phyloP scores from a whole-genome alignment of 1,140 invertebrate species.

The Geopemphigus sp. region DNA sequence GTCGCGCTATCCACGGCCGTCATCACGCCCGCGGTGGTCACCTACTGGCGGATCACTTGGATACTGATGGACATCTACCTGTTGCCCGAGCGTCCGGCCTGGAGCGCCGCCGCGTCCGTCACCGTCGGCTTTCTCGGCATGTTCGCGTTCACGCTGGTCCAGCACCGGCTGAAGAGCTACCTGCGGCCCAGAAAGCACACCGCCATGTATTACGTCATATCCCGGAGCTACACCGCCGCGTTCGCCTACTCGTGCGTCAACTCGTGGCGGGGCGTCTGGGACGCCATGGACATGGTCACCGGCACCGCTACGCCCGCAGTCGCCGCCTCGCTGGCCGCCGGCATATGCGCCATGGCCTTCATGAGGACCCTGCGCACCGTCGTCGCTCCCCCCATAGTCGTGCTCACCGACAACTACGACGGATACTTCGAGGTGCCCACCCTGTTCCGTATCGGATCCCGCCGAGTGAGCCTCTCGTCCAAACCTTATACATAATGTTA shows the following conservation, averaged over 20 bases:
- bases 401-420: conserved; percentile 68
- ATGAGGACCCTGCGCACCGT: conserved; percentile 73
- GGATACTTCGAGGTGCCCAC: conserved; percentile 80
- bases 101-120: conserved; percentile 67
- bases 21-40: conserved; percentile 74
- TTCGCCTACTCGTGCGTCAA: conserved; percentile 78
- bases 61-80: conserved; percentile 72
- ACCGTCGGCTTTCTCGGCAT: conserved; percentile 67
- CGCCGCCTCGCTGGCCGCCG: conserved; percentile 61
- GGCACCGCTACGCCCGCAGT: conserved; percentile 61
- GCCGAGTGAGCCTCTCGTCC: conserved; percentile 60
- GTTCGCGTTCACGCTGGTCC: conserved; percentile 66
- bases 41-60: conserved; percentile 84
- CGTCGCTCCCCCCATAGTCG: conserved; percentile 74
- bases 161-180: conserved; percentile 62
- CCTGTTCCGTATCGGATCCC: conserved; percentile 66
- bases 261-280: conserved; percentile 80
- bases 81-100: conserved; percentile 61
- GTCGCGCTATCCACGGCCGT: conserved; percentile 68
- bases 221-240: conserved; percentile 71
- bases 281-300: conserved; percentile 69
- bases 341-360: conserved; percentile 63
- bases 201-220: conserved; percentile 68
- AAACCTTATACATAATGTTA: neutral
- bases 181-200: conserved; percentile 66